Conservation (phyloP, 2,797 vertebrate genomes). For the Ammospiza maritima region DNA sequence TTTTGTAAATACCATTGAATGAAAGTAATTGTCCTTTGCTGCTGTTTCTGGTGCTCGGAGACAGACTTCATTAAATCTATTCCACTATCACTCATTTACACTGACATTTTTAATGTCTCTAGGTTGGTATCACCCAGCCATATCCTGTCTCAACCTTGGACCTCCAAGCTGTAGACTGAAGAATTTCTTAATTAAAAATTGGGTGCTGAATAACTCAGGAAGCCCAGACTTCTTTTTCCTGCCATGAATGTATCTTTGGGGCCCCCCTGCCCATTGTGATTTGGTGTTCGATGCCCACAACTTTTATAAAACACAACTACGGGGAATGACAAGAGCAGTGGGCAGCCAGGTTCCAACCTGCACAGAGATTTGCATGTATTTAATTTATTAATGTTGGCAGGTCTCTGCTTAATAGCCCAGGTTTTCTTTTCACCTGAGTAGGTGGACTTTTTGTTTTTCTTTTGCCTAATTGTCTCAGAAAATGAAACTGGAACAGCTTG, state of each 20-base stretch:
- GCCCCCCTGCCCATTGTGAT: rapidly evolving
- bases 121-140: not conserved
- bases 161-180: not conserved
- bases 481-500: not conserved
- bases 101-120: not conserved
- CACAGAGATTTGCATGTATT: not conserved
- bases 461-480: not conserved
- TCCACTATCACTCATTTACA: not conserved
- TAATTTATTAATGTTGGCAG: not conserved
- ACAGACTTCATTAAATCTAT: not conserved
- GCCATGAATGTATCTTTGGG: not conserved
- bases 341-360: constrained; percentile 23
- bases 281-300: not conserved
- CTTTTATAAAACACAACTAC: not conserved
- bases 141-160: not conserved
- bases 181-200: not conserved
- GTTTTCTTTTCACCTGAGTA: not conserved
- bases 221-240: not conserved
- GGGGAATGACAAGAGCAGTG: not conserved
- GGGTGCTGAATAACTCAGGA: not conserved
- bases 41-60: not conserved
- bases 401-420: not conserved
- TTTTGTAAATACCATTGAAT: not conserved
- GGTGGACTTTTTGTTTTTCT: constrained; percentile 40
- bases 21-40: not conserved